phyloP scores from a whole-genome alignment of 2,113 vertebrate species.

The Bos taurus region ARS-UCD2.0 NC_037346.1:39785501-39786000 shows the following conservation, averaged over 20 bases:
- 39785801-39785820: not conserved
- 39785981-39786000: not conserved
- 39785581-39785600: no score
- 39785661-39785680: not conserved
- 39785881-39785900: not conserved
- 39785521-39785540: no score
- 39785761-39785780: not conserved
- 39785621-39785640: no score
- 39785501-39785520: no score
- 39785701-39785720: not conserved
- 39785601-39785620: no score
- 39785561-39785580: no score
- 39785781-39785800: not conserved
- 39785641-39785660: no score
- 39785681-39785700: not conserved
- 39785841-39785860: not conserved
- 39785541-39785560: no score
- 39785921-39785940: not conserved
- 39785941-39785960: not conserved
- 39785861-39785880: not conserved
- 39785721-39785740: not conserved
- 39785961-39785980: not conserved
- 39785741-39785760: not conserved
- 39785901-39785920: not conserved
- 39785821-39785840: not conserved